Conservation (phyloP, 2,113 vertebrate species). For the Pangasianodon hypophthalmus region DNA sequence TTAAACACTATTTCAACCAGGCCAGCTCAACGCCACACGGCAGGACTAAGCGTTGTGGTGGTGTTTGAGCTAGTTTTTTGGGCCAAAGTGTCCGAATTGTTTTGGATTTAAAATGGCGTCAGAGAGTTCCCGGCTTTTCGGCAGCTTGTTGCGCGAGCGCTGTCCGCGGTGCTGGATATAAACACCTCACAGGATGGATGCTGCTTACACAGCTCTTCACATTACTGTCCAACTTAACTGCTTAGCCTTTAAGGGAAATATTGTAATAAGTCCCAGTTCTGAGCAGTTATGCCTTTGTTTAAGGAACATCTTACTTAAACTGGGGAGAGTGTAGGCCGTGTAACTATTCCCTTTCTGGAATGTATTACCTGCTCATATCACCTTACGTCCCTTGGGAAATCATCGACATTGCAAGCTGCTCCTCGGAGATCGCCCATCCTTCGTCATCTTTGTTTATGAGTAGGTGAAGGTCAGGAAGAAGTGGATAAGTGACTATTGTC, state of each 20-base stretch:
- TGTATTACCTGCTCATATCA: constrained; percentile 47
- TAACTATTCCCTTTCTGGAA: constrained; percentile 46
- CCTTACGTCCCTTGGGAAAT: constrained; percentile 64
- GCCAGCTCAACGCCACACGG: neutral
- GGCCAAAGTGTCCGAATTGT: neutral
- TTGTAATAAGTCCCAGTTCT: neutral
- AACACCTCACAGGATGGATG: constrained; percentile 4
- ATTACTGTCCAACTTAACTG: neutral
- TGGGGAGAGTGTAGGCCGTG: constrained; percentile 28
- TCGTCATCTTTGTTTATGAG: constrained; percentile 36
- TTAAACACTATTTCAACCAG: neutral
- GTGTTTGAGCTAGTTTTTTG: neutral
- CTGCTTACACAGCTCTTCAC: neutral
- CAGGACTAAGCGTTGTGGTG: neutral
- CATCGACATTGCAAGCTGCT: constrained; percentile 41
- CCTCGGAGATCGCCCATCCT: constrained; percentile 23
- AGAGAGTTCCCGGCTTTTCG: constrained; percentile 8
- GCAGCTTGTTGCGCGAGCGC: constrained; percentile 45
- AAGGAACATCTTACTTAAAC: neutral
- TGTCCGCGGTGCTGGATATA: constrained; percentile 70
- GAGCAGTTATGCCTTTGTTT: neutral
- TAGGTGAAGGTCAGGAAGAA: constrained; percentile 34
- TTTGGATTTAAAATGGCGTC: constrained; percentile 1
- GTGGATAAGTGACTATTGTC: constrained; percentile 31
- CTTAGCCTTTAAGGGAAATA: neutral